Conservation (phyloP, 2,113 vertebrate species). For the Muntiacus muntjak region DNA sequence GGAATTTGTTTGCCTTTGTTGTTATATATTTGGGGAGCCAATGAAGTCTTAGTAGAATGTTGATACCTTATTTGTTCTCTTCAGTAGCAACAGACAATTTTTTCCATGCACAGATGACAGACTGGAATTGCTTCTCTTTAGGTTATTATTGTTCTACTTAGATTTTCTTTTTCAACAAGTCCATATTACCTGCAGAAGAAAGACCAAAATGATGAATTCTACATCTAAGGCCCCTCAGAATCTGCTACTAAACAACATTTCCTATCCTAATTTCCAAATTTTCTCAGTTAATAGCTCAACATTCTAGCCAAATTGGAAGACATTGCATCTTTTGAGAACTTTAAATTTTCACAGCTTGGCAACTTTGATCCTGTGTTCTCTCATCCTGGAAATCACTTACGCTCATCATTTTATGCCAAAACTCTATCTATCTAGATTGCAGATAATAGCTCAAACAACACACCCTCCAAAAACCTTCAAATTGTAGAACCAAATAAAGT, state of each 20-base stretch:
- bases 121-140: neutral
- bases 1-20: neutral
- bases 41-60: neutral
- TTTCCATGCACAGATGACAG: neutral
- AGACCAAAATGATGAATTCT: neutral
- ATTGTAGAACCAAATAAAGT: neutral
- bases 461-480: neutral
- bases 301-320: neutral
- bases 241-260: neutral
- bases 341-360: neutral
- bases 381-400: neutral
- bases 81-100: neutral
- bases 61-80: neutral
- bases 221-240: neutral
- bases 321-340: neutral
- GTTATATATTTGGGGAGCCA: neutral
- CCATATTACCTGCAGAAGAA: neutral
- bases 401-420: neutral
- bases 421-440: neutral
- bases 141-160: neutral
- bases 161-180: neutral
- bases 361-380: neutral
- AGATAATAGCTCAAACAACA: neutral
- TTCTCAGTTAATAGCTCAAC: neutral
- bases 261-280: neutral